These are phyloP conservation scores for Sycophaga agraensis DNA, from an alignment of 1,140 invertebrate genomes.

Conservation along the genomic window DNA sequence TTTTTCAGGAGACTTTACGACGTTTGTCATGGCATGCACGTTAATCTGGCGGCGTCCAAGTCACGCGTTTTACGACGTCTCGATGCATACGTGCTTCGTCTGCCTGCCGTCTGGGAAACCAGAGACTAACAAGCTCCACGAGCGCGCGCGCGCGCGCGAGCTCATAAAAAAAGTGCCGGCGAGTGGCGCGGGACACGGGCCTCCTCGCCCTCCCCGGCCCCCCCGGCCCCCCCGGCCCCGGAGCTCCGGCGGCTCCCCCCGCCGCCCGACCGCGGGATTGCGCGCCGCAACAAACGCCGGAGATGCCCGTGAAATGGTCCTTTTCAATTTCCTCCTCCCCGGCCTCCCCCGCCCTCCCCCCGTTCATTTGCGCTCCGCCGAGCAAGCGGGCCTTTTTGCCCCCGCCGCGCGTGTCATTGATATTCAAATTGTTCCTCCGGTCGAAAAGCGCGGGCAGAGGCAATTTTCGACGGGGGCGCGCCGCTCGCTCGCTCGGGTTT, in stretches of 20 bases:
- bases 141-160: conserved; percentile 22
- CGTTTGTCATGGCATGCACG: conserved; percentile 47
- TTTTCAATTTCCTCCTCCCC: conserved; percentile 2
- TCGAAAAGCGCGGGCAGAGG: too few species aligned
- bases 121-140: conserved; percentile 34
- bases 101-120: conserved; percentile 52
- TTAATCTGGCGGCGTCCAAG: conserved; percentile 47
- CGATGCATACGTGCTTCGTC: conserved; percentile 49
- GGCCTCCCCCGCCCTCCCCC: too few species aligned
- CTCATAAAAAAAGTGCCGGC: conserved; percentile 17
- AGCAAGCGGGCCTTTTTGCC: too few species aligned
- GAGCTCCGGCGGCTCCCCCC: not conserved
- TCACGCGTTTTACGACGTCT: conserved; percentile 47
- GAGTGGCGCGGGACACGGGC: conserved; percentile 12
- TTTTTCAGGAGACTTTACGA: conserved; percentile 29
- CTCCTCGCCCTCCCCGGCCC: too few species aligned
- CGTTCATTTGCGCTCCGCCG: too few species aligned
- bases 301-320: not conserved
- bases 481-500: too few species aligned
- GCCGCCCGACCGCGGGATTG: conserved; percentile 8
- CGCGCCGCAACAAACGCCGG: not conserved
- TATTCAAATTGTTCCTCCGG: too few species aligned
- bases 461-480: too few species aligned
- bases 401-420: too few species aligned
- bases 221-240: too few species aligned